Conservation (phyloP, 2,797 vertebrate genomes). For the Coracias cyanogaster region DNA sequence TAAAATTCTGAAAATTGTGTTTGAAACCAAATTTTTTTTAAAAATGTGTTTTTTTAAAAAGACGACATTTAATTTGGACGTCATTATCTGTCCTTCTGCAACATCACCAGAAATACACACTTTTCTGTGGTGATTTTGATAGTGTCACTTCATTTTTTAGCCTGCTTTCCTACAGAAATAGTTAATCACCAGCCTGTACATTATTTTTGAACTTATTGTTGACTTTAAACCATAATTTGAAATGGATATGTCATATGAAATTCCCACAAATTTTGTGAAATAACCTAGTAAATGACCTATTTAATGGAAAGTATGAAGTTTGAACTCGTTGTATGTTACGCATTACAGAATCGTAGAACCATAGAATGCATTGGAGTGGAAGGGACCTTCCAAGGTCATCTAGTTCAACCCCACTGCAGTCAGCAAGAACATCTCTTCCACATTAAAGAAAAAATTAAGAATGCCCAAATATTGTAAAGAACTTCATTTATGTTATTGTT, state of each 20-base stretch:
- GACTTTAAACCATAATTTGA: background rate
- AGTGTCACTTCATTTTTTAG: background rate
- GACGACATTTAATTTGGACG: background rate
- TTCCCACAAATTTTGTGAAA: background rate
- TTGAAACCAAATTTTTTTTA: background rate
- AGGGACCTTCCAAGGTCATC: too few species aligned
- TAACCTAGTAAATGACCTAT: background rate
- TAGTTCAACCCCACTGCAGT: too few species aligned
- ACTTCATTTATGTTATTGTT: fast-evolving
- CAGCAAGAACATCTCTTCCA: background rate
- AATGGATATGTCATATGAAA: background rate
- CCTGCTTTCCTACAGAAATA: background rate
- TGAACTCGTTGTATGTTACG: background rate
- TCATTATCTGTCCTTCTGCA: background rate
- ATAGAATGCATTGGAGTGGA: too few species aligned
- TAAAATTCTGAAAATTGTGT: background rate
- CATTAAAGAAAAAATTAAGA: background rate
- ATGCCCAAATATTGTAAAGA: background rate
- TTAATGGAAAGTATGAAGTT: background rate
- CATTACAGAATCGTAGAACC: background rate
- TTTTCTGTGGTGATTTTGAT: background rate
- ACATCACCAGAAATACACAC: background rate
- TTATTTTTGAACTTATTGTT: background rate
- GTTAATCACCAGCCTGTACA: background rate
- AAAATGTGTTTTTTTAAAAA: background rate